These are phyloP conservation scores for Steinernema carpocapsae DNA, from an alignment of 2,888 invertebrate genomes.

Conservation along the genomic window DNA sequence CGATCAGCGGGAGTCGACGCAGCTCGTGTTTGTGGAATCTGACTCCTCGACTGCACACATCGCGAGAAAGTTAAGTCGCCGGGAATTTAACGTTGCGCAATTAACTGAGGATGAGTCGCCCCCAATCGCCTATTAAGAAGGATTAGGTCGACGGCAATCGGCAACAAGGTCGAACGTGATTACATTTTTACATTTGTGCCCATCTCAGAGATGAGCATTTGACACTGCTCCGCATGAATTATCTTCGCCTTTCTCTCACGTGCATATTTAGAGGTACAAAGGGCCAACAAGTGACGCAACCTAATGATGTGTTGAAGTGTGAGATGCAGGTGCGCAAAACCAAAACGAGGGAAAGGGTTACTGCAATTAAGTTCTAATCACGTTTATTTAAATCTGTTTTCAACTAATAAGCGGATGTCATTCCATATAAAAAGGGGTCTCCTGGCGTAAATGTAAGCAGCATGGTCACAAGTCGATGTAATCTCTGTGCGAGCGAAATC, in stretches of 20 bases:
- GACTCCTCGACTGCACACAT: no score
- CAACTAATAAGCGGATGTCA: no score
- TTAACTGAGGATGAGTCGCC: no score
- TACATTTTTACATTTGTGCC: neutral
- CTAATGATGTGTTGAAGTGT: neutral
- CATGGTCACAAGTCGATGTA: no score
- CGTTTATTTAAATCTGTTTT: no score
- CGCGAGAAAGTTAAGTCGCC: neutral
- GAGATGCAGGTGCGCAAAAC: no score
- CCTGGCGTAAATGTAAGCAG: no score
- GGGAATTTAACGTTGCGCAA: neutral
- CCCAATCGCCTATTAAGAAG: neutral
- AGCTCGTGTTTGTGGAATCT: neutral
- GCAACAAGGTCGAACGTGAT: neutral
- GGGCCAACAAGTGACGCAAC: conserved; percentile 15
- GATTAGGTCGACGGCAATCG: neutral
- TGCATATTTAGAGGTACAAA: neutral
- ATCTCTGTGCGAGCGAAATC: no score
- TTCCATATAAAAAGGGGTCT: no score
- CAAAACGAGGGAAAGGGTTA: no score
- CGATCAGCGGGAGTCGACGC: neutral
- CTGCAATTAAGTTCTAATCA: no score
- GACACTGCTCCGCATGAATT: neutral
- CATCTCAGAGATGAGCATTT: neutral
- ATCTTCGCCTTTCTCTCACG: neutral